Percentiles rank a stretch among this genome's conserved stretches.
Conservation (phyloP, 2,797 vertebrate genomes). For the Helostoma temminkii region DNA sequence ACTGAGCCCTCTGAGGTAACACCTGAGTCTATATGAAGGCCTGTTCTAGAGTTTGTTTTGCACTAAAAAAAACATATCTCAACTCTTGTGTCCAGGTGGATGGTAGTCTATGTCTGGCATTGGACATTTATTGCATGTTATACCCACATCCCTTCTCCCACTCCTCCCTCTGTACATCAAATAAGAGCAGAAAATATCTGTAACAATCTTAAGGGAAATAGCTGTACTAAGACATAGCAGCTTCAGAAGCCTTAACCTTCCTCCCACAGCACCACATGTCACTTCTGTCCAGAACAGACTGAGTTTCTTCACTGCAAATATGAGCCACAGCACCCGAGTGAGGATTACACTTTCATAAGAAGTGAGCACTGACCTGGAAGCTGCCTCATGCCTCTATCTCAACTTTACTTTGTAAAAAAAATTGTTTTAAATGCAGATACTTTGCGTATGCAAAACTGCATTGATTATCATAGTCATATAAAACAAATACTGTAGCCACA, state of each 20-base stretch:
- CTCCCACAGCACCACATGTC: constrained; percentile 52
- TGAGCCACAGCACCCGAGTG: constrained; percentile 18
- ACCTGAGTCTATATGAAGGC: constrained; percentile 13
- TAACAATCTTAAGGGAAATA: constrained; percentile 49
- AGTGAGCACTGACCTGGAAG: background rate
- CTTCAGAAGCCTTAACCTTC: constrained; percentile 46
- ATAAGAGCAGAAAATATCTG: constrained; percentile 31
- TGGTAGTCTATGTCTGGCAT: constrained; percentile 23
- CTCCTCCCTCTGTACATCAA: constrained; percentile 38
- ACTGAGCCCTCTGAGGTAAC: constrained; percentile 12
- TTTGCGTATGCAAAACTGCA: background rate
- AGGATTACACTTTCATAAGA: constrained; percentile 13
- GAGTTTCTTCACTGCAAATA: constrained; percentile 24
- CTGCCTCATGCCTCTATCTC: background rate
- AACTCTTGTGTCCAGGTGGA: constrained; percentile 37
- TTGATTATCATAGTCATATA: background rate
- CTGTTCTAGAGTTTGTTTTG: constrained; percentile 16
- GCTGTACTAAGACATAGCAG: constrained; percentile 35
- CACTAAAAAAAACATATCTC: constrained; percentile 20
- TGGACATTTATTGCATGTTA: constrained; percentile 49
- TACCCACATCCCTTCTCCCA: constrained; percentile 8
- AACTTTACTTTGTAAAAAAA: background rate
- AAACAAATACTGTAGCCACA: too few relatives aligned
- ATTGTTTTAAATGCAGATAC: background rate
- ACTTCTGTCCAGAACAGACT: constrained; percentile 42